These are phyloP conservation scores for Hylomyscus alleni DNA, from an alignment of 2,797 vertebrate genomes.

Conservation along the genomic window DNA sequence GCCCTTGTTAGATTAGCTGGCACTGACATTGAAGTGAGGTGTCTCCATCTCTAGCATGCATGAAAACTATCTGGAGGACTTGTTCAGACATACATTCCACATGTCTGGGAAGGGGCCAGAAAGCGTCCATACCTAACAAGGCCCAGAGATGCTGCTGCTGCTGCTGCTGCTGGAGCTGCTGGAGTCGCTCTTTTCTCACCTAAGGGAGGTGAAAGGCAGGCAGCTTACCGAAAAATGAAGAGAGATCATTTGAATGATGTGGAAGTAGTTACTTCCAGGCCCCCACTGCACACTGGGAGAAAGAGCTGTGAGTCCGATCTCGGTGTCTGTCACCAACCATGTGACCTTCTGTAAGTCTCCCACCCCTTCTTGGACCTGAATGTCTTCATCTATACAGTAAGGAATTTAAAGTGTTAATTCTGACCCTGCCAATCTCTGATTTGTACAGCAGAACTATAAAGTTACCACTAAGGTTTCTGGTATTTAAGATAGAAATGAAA, in stretches of 20 bases:
- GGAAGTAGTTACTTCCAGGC: background rate
- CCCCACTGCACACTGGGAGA: background rate
- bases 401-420: background rate
- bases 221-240: background rate
- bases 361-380: background rate
- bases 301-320: background rate
- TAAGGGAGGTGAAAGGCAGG: background rate
- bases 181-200: no score
- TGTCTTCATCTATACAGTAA: slow-evolving; percentile 10
- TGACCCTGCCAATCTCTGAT: background rate
- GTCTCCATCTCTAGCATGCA: background rate
- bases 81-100: slow-evolving; percentile 14
- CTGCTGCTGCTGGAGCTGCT: background rate
- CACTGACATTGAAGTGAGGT: background rate
- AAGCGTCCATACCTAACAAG: background rate
- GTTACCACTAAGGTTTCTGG: slow-evolving; percentile 55
- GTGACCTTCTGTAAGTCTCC: background rate
- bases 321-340: background rate
- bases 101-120: background rate
- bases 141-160: background rate
- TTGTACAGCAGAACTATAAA: slow-evolving; percentile 46
- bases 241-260: background rate
- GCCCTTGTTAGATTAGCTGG: background rate
- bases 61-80: background rate
- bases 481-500: slow-evolving; percentile 64